A percentile compares a stretch with the other conserved stretches of the same genome.
These are phyloP conservation scores for Tinamus major DNA, from an alignment of 2,797 vertebrate species.

Conservation along the genomic window DNA sequence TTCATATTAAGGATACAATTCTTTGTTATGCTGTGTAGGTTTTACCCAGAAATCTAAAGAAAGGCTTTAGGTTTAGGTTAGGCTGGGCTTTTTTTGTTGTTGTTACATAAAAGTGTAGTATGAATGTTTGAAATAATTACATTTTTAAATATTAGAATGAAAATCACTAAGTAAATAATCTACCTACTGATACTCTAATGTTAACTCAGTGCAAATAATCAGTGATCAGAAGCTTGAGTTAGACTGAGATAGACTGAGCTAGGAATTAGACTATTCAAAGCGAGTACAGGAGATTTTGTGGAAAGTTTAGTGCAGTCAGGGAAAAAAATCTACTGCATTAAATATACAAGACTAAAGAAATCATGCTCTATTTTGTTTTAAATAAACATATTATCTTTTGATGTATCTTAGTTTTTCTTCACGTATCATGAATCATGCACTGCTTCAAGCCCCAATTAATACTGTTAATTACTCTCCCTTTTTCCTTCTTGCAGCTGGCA, in stretches of 20 bases:
- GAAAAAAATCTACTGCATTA: conserved; percentile 7
- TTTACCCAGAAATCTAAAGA: not conserved
- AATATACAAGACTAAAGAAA: conserved; percentile 48
- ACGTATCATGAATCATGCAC: conserved; percentile 47
- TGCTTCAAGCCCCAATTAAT: conserved; percentile 69
- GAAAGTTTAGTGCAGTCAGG: conserved; percentile 17
- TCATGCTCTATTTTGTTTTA: conserved; percentile 60
- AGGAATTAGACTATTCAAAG: conserved; percentile 24
- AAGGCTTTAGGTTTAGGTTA: not conserved
- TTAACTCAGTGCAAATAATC: conserved; percentile 60
- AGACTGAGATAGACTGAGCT: not conserved
- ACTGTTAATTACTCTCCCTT: conserved; percentile 69
- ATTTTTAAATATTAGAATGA: conserved; percentile 50
- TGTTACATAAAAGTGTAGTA: not conserved
- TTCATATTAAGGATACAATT: not conserved
- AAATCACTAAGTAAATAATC: conserved; percentile 51
- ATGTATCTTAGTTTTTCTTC: conserved; percentile 60
- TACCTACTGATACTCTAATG: conserved; percentile 43
- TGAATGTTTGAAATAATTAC: conserved; percentile 33
- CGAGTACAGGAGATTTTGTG: not conserved
- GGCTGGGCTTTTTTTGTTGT: too few species aligned
- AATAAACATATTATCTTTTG: conserved; percentile 60
- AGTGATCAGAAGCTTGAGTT: conserved; percentile 55
- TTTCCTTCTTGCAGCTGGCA: conserved; percentile 61
- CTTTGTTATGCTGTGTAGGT: not conserved